A percentile compares a stretch with the other conserved stretches of the same genome.
phyloP scores from a whole-genome alignment of 2,888 invertebrate species.

The Pterostichus madidus region DNA sequence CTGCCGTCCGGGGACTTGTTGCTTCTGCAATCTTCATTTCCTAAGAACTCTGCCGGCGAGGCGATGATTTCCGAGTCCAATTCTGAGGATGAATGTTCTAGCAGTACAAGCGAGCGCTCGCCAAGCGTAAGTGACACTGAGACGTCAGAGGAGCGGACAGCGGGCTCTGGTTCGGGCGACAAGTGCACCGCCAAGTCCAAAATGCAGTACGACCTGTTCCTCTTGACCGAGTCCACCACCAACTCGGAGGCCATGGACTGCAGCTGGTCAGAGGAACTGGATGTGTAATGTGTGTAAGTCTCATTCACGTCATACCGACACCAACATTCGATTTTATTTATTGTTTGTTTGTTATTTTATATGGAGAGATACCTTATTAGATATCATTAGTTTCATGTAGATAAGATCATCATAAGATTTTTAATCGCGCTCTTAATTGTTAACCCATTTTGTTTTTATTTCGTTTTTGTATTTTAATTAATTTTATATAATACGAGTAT shows the following conservation, averaged over 20 bases:
- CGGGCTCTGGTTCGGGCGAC: conserved; percentile 39
- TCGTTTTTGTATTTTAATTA: conserved; percentile 27
- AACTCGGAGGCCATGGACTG: conserved; percentile 69
- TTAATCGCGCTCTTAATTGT: conserved; percentile 40
- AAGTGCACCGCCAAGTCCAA: conserved; percentile 64
- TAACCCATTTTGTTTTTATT: conserved; percentile 14
- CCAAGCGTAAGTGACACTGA: conserved; percentile 67
- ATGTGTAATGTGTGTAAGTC: conserved; percentile 59
- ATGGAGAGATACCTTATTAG: conserved; percentile 35
- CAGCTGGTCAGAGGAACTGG: conserved; percentile 70
- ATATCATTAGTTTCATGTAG: conserved; percentile 25
- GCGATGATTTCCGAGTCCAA: conserved; percentile 84
- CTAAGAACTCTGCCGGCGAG: conserved; percentile 85
- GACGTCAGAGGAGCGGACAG: conserved; percentile 57
- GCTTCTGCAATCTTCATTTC: conserved; percentile 74
- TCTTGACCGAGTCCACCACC: conserved; percentile 67
- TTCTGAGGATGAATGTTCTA: conserved; percentile 80
- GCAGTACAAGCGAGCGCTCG: conserved; percentile 71
- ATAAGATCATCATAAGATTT: conserved; percentile 35
- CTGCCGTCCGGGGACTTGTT: conserved; percentile 66
- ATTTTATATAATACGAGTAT: conserved; percentile 53
- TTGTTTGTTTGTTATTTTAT: conserved; percentile 56
- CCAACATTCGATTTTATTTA: conserved; percentile 59
- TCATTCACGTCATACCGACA: conserved; percentile 13
- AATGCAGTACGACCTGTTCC: conserved; percentile 67